Evolutionary conservation across 2,113 vertebrate species (phyloP), one percentile per base, ranked within the genome.

Genomic region (Apus apus): DNA sequence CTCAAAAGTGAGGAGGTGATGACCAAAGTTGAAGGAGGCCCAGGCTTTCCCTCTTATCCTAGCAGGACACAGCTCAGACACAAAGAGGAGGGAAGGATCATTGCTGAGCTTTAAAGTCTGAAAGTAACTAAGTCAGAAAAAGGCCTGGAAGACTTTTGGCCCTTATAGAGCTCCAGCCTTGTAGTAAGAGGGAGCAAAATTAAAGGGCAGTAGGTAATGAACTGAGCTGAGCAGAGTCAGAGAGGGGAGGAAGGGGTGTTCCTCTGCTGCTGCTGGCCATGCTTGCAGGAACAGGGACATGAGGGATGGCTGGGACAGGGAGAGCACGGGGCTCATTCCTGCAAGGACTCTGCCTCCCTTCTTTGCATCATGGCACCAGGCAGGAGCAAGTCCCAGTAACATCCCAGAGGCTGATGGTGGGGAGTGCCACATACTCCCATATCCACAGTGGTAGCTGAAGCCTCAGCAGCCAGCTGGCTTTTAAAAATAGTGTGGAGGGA

Each of bases 301-400:
- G 13, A 9, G 50, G 54, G 6, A 8, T 50, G 38, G 13, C 21
- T 54, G 53, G 43, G 48, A 54, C 36, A 34, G 45, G 17, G 11
- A 29, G 18, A 73, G 54, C 34, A 18, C 23, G 0, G 0, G 9
- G 27, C 13, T 90, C 11, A 71, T 38, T 48, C 13, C 40, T 32
- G 20, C 1, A 1, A 0, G 1, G 34, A 15, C 4, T 74, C 61
- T 85, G 34, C 34, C 26, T 66, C 26, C 48, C 72, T 4, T 48
- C 19, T 56, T 64, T 58, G 18, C 43, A 32, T 50, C 2, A 3
- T n/a, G 17, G 5, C 57, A 25, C 22, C 22, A 36, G 29, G 40
- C 46, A 78, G 71, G 26, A 74, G 13, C 29, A 82, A 80, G 38
- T 23, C 43, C 48, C 40, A 72, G 36, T 17, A 26, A 54, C 15